A percentile compares a stretch with the other conserved stretches of the same genome.
Evolutionary conservation across 2,888 invertebrate species (phyloP).

Genomic region (Trachelus stipa): DNA sequence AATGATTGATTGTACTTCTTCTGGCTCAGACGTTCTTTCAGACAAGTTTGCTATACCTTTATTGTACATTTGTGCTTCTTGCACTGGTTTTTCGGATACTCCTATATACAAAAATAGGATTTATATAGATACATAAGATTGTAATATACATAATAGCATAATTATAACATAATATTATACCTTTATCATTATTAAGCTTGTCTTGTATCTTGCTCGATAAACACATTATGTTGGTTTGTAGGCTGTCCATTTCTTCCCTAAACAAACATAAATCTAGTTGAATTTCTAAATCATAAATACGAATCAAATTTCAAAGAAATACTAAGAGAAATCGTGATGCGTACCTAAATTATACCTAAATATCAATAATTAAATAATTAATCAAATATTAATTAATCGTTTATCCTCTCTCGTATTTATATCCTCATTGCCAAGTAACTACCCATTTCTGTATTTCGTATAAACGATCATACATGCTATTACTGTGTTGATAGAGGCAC

Average conservation of each 20-base stretch:
- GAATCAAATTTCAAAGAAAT: too few relatives aligned
- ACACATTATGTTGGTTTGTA: slow-evolving; percentile 83
- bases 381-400: neutral
- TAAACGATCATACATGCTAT: slow-evolving; percentile 39
- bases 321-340: neutral
- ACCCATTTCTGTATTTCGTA: slow-evolving; percentile 16
- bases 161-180: slow-evolving; percentile 31
- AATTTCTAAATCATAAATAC: neutral
- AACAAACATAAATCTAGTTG: slow-evolving; percentile 31
- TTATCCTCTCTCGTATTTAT: neutral
- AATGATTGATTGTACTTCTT: neutral
- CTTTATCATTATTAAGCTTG: slow-evolving; percentile 47
- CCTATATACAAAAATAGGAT: neutral
- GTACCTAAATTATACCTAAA: neutral
- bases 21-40: neutral
- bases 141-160: neutral
- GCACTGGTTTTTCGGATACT: neutral
- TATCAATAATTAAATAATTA: neutral
- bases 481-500: slow-evolving; percentile 60
- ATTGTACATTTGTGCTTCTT: neutral
- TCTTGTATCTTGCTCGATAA: slow-evolving; percentile 68
- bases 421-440: neutral
- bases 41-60: neutral
- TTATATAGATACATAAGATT: neutral
- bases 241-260: slow-evolving; percentile 83